Evolutionary conservation across 2,797 vertebrate species (phyloP), one percentile per base, ranked within the genome.

Genomic region (Myotis daubentonii): DNA sequence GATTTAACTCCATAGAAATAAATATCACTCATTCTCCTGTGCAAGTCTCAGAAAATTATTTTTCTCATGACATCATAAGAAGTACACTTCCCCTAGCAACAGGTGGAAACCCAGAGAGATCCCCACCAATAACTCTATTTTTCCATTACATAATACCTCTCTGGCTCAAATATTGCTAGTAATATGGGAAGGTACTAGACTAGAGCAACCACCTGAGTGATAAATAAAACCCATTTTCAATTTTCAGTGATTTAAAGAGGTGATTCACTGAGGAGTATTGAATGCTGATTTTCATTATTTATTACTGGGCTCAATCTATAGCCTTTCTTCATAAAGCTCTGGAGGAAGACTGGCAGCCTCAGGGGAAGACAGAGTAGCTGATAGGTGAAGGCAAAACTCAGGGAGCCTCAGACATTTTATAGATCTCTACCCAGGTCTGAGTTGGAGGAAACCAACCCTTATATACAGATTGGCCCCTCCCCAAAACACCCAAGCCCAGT

Each of bases 231-330:
- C 10, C 23, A 47, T 70, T 94, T 94, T 87, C 41, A 80, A 16
- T 80, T 89, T 91, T 89, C 60, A 88, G 51, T 88, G 60, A 91
- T 72, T 93, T 80, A 36, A 83, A 91, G 89, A 87, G 30, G 66
- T 16, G 47, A 33, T 28, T 89, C 66, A 22, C 36, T 91, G 23
- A 51, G 44, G 41, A 91, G 12, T 49, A 66, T 80, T 83, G 28
- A 30, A 72, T 44, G n/a, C 12, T 79, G 53, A 60, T 84, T 91
- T 91, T 89, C 57, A 75, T 91, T 89, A 87, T 87, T 93, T 83
- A 94, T 25, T 94, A 55, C 2, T 8, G 20, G n/a, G 20, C 3
- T 22, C 33, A 78, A 22, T 13, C n/a, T 55, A 36, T 2, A 78
- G 13, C 15, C 19, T 76, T 23, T 51, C 30, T 76, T 53, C 20